Evolutionary conservation across 1,140 invertebrate genomes (phyloP).

Genomic region (Odontomachus brunneus): DNA sequence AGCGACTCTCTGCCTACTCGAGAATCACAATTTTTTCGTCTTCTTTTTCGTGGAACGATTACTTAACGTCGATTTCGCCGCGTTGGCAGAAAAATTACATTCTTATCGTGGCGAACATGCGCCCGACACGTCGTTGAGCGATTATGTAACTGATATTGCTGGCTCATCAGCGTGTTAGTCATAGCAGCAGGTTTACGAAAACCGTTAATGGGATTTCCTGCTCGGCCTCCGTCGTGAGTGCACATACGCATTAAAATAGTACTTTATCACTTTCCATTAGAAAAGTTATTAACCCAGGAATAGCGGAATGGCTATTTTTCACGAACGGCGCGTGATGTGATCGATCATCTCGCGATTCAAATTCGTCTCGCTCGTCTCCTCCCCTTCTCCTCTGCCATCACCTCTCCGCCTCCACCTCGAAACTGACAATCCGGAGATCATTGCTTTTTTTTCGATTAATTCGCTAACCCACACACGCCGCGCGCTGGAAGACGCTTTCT

Average conservation of each 20-base stretch:
- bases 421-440: neutral
- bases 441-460: constrained; percentile 13
- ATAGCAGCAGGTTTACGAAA: constrained; percentile 38
- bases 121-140: constrained; percentile 6
- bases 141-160: constrained; percentile 47
- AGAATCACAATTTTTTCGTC: too few species aligned
- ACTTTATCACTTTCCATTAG: constrained; percentile 59
- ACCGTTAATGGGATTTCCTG: constrained; percentile 47
- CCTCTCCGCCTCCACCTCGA: neutral
- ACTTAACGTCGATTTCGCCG: too few species aligned
- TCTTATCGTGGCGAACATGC: constrained; percentile 26
- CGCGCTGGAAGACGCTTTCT: constrained; percentile 8
- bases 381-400: neutral
- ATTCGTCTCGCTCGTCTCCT: constrained; percentile 17
- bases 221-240: constrained; percentile 25
- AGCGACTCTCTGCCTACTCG: too few species aligned
- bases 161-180: constrained; percentile 51
- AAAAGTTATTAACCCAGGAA: constrained; percentile 52
- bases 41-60: too few species aligned
- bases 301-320: constrained; percentile 27
- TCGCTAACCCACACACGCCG: neutral
- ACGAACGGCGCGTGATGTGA: constrained; percentile 11
- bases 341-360: constrained; percentile 47
- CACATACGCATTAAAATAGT: constrained; percentile 49
- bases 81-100: constrained; percentile 30